These are phyloP conservation scores for Gymnoscopelus braueri DNA, from an alignment of 2,797 vertebrate species.

Conservation along the genomic window DNA sequence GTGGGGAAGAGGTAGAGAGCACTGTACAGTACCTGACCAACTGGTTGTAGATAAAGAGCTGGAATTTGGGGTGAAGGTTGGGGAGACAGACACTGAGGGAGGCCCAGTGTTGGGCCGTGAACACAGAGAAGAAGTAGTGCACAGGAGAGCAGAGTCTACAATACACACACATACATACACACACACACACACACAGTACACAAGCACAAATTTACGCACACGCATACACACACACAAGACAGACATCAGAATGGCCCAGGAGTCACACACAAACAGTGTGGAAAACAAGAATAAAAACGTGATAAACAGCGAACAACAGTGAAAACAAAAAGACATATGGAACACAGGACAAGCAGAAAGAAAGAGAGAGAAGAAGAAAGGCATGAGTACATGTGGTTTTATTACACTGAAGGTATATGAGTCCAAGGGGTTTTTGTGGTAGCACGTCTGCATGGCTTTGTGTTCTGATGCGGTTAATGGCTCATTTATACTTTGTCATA, in stretches of 20 bases:
- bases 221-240: constrained; percentile 49
- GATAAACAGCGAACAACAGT: constrained; percentile 21
- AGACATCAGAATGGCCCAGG: constrained; percentile 50
- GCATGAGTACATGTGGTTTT: constrained; percentile 70
- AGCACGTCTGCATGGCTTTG: constrained; percentile 9
- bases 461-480: no score
- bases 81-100: constrained; percentile 99
- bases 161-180: constrained; percentile 81
- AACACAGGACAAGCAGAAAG: constrained; percentile 57
- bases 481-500: no score
- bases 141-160: constrained; percentile 99
- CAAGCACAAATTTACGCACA: constrained; percentile 55
- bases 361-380: constrained; percentile 67
- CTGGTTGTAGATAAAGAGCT: constrained; percentile 99
- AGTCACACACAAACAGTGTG: constrained; percentile 44
- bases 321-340: constrained; percentile 1
- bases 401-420: constrained; percentile 46
- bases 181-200: constrained; percentile 77
- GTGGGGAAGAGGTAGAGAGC: constrained; percentile 77
- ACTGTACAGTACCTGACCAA: constrained; percentile 98
- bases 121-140: constrained; percentile 99
- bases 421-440: constrained; percentile 18
- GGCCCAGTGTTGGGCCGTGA: constrained; percentile 98
- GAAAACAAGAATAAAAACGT: constrained; percentile 36
- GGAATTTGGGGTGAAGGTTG: constrained; percentile 99